These are phyloP conservation scores for Paramisgurnus dabryanus DNA, from an alignment of 2,113 vertebrate species.

Conservation along the genomic window DNA sequence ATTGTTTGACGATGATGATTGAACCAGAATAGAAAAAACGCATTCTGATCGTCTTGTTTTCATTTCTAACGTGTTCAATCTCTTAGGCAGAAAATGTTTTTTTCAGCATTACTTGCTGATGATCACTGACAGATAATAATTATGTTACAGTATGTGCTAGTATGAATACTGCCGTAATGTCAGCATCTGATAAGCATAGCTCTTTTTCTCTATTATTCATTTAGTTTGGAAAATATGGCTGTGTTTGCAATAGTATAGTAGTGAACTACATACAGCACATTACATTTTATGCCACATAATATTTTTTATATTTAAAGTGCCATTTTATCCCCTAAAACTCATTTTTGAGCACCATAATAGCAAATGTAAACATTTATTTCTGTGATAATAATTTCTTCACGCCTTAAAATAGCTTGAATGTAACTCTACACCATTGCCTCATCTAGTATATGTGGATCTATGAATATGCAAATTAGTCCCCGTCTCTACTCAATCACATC, in stretches of 20 bases:
- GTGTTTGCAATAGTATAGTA: not conserved
- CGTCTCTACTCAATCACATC: no score
- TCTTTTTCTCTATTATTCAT: conserved; percentile 1
- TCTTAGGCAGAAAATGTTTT: not conserved
- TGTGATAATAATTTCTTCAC: no score
- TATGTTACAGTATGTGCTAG: conserved; percentile 3
- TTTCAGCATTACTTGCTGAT: not conserved
- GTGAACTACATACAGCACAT: not conserved
- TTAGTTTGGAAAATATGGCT: not conserved
- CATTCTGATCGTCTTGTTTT: not conserved
- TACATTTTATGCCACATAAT: no score
- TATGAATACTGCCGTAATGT: not conserved
- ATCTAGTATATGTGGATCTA: no score
- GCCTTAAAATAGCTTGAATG: no score
- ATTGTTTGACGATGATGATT: conserved; percentile 9
- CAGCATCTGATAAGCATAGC: conserved; percentile 1
- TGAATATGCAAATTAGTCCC: no score
- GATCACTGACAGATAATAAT: conserved; percentile 6
- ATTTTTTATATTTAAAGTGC: no score
- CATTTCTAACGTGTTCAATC: not conserved
- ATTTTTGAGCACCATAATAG: no score
- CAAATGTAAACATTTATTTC: no score
- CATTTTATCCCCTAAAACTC: no score
- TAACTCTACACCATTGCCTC: no score
- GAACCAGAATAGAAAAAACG: not conserved